Base-by-base conservation (phyloP, 2,888 invertebrate genomes). In the Dicycla oo region DNA sequence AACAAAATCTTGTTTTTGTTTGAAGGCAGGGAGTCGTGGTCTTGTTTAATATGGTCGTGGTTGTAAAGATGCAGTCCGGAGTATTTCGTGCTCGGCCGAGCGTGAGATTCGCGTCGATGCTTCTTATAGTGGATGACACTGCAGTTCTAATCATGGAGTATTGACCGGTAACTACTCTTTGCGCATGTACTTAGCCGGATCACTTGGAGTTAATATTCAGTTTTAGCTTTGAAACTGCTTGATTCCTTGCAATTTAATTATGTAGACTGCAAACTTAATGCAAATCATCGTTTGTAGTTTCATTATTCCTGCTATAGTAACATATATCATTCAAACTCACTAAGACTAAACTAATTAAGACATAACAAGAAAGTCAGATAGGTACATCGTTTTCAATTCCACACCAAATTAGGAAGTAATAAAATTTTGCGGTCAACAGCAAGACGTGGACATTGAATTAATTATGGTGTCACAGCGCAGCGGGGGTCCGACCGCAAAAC, bases 101-200 rank as follows among this genome's bases (percentile, higher is more conserved):
- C 82, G 84, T 85, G 85, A 83, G 83, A 84, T 85, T 86, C 82
- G 88, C 85, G 79, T 84, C 86, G 70, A 78, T 82, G 86, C 88
- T 90, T 85, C 88, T 90, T 87, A 88, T 86, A 88, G 86, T 87
- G 88, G 88, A 92, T 93, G 92, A 92, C 91, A 91, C 74, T 88
- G 92, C 91, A 90, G 75, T 91, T 90, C 84, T 85, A 85, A 87
- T 88, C 82, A 82, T 82, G 75, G 87, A 85, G 86, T 90, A 88
- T 89, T 88, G 91, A 91, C 89, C 89, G 85, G 77, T 65, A 81
- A 78, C 72, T 81, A 69, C 64, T 67, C 72, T 75, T 75, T 64
- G 67, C 71, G 66, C 65, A 61, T 68, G 30, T 65, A 70, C 61
- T 78, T 69, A 69, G 69, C 30, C 23, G 71, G 68, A 78, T 63